Evolutionary conservation across 2,113 vertebrate species (phyloP).

Genomic region (Cryptotis parvus): DNA sequence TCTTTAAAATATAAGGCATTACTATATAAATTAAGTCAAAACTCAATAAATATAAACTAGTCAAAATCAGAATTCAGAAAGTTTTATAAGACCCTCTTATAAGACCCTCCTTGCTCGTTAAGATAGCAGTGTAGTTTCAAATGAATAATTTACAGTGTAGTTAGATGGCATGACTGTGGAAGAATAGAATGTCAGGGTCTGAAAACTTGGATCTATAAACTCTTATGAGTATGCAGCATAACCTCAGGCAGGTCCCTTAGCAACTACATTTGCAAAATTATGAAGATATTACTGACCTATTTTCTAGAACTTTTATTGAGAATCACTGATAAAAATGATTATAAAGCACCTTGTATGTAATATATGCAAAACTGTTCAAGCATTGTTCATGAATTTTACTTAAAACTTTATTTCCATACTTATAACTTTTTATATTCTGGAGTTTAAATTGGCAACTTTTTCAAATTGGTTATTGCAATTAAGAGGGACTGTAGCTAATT

Average conservation of each 20-base stretch:
- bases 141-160: conserved; percentile 69
- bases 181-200: conserved; percentile 47
- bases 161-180: background rate
- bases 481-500: background rate
- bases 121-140: conserved; percentile 14
- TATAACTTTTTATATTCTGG: conserved; percentile 20
- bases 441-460: background rate
- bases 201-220: conserved; percentile 30
- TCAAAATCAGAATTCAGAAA: conserved; percentile 52
- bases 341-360: conserved; percentile 4
- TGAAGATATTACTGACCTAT: conserved; percentile 39
- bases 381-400: conserved; percentile 28
- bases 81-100: conserved; percentile 50
- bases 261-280: conserved; percentile 45
- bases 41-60: conserved; percentile 42
- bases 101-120: conserved; percentile 57
- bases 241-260: conserved; percentile 35
- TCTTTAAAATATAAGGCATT: conserved; percentile 50
- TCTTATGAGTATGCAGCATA: background rate
- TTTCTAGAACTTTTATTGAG: conserved; percentile 51
- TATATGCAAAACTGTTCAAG: background rate
- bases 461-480: background rate
- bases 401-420: conserved; percentile 19
- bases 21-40: conserved; percentile 65
- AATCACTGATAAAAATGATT: conserved; percentile 48